Evolutionary conservation across 2,113 vertebrate species (phyloP), one percentile per base, ranked within the genome.

Genomic region (Hippocampus zosterae): DNA sequence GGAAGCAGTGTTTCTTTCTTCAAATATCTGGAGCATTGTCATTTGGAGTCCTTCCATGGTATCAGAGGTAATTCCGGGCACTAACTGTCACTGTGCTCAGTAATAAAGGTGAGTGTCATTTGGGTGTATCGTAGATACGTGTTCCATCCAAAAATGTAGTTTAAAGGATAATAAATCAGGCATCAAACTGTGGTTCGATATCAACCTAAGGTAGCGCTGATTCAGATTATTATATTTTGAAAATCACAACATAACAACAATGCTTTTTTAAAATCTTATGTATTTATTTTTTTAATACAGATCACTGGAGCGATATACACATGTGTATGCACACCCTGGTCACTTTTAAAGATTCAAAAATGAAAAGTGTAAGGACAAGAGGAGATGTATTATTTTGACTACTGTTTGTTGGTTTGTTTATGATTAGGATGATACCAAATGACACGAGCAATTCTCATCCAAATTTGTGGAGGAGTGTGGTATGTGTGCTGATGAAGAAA

Each of bases 1-100:
- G 87, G 81, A 90, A 90, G 91, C 91, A 83, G 84, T 84, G 85
- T 82, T 91, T 88, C 85, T 21, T 53, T 86, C 81, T 80, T 75
- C 71, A 85, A 79, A 77, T 77, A 86, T 92, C 77, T 76, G 79
- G 88, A 92, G 90, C 79, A 78, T 66, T 56, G 65, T 83, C 87
- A 88, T 72, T 74, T 81, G 19, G 61, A 81, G 62, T 63, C 52
- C 60, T 8, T 73, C 69, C 66, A 53, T 48, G 78, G 85, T 84
- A 90, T 89, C 40, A 65, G 70, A 85, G 80, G 75, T 73, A 90
- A 84, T 84, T 72, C 76, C 73, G 76, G 65, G 65, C 74, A 77
- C 67, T 12, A 72, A 78, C 68, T 69, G 72, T 81, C 75, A 76
- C 59, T 59, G 74, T 72, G 73, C 16, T 67, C 56, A 81, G 72